phyloP scores from a whole-genome alignment of 2,888 invertebrate species.

The Lasiommata megera region DNA sequence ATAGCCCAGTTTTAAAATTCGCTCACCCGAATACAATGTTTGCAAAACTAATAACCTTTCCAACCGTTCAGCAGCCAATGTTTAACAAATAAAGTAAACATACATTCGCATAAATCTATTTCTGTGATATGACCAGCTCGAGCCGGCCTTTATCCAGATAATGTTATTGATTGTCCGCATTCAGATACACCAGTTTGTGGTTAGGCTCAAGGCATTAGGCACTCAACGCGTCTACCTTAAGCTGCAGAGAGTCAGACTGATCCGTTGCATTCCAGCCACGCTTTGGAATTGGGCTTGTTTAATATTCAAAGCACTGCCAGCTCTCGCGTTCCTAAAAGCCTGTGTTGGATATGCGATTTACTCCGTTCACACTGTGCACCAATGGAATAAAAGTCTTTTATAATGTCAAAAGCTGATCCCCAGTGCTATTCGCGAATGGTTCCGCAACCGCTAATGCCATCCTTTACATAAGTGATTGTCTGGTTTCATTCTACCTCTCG shows the following conservation, averaged over 20 bases:
- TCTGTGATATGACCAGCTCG: conserved; percentile 6
- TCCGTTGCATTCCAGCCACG: conserved; percentile 32
- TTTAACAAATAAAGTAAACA: conserved; percentile 3
- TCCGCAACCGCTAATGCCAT: no score
- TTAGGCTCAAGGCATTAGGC: conserved; percentile 34
- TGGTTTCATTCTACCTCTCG: no score
- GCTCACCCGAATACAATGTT: background rate
- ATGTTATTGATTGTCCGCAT: conserved; percentile 31
- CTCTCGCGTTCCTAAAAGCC: conserved; percentile 17
- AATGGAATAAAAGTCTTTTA: background rate
- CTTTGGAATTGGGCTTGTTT: conserved; percentile 29
- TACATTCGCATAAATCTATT: conserved; percentile 13
- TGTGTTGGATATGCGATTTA: background rate
- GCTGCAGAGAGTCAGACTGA: conserved; percentile 36
- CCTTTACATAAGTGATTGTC: no score
- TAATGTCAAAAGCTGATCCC: no score
- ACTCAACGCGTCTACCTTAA: conserved; percentile 36
- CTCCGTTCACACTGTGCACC: background rate
- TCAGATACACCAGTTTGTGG: conserved; percentile 33
- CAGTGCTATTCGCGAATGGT: no score
- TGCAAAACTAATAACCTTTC: background rate
- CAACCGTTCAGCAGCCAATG: conserved; percentile 10
- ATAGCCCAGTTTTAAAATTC: conserved; percentile 2
- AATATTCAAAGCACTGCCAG: conserved; percentile 31
- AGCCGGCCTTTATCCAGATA: conserved; percentile 18